Evolutionary conservation across 2,888 invertebrate genomes (phyloP).

Genomic region (Miltochrista miniata): DNA sequence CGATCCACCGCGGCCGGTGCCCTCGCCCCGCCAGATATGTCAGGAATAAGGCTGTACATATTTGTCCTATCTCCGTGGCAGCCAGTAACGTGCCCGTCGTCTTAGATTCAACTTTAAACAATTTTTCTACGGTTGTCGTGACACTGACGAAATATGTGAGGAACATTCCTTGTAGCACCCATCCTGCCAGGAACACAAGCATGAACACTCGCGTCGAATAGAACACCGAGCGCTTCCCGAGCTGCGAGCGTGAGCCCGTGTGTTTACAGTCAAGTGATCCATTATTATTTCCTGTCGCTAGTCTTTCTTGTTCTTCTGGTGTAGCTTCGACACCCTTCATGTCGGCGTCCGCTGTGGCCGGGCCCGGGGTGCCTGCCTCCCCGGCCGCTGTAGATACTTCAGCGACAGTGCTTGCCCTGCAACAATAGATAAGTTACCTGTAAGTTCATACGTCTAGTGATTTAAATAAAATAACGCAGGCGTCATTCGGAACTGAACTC

Average conservation of each 20-base stretch:
- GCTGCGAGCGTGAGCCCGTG: conserved; percentile 73
- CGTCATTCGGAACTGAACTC: conserved; percentile 47
- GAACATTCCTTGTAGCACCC: conserved; percentile 95
- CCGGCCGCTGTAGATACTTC: conserved; percentile 63
- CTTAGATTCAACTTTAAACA: conserved; percentile 95
- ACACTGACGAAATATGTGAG: conserved; percentile 97
- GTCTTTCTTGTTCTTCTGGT: conserved; percentile 77
- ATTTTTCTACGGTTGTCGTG: conserved; percentile 96
- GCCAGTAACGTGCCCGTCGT: conserved; percentile 95
- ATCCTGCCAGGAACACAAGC: conserved; percentile 93
- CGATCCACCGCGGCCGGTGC: conserved; percentile 96
- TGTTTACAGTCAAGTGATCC: conserved; percentile 90
- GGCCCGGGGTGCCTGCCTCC: conserved; percentile 66
- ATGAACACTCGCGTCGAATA: conserved; percentile 95
- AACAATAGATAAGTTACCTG: conserved; percentile 55
- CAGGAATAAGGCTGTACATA: conserved; percentile 93
- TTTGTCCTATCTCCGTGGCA: conserved; percentile 96
- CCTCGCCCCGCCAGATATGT: conserved; percentile 96
- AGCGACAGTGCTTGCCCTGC: conserved; percentile 67
- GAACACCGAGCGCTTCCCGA: conserved; percentile 86
- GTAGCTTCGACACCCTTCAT: conserved; percentile 81
- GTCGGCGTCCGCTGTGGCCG: conserved; percentile 68
- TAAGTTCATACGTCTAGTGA: conserved; percentile 5
- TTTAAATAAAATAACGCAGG: conserved; percentile 1
- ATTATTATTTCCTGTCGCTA: conserved; percentile 85